phyloP scores from a whole-genome alignment of 2,888 invertebrate genomes.

The Aleiodes leptofemur region DNA sequence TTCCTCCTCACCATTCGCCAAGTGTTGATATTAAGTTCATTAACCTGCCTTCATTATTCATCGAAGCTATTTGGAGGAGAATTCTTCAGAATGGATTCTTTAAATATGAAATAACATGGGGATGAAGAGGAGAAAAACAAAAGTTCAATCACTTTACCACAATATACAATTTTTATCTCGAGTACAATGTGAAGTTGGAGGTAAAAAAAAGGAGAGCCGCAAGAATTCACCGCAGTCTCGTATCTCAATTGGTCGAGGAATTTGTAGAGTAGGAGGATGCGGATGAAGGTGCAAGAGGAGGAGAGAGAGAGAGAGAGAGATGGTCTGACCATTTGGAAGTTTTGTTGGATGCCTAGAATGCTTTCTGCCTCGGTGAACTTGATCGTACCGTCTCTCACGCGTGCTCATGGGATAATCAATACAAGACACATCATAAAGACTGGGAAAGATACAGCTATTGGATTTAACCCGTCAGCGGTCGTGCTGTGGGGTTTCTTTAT shows the following conservation, averaged over 20 bases:
- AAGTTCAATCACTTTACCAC: too few species aligned
- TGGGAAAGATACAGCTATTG: too few species aligned
- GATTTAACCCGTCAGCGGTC: too few species aligned
- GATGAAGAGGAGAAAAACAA: too few species aligned
- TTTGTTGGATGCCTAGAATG: slow-evolving; percentile 49
- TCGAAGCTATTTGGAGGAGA: too few species aligned
- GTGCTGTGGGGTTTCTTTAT: too few species aligned
- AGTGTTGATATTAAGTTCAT: background rate
- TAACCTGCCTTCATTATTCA: background rate
- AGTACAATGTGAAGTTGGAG: background rate
- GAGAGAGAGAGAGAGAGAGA: background rate
- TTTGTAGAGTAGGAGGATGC: slow-evolving; percentile 10
- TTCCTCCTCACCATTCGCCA: background rate
- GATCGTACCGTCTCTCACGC: slow-evolving; percentile 1
- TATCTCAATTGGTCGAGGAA: slow-evolving; percentile 35
- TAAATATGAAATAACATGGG: too few species aligned
- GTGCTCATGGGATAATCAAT: slow-evolving; percentile 20
- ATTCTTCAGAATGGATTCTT: too few species aligned
- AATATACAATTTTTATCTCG: background rate
- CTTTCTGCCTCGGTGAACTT: slow-evolving; percentile 38
- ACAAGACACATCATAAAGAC: background rate
- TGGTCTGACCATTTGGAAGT: slow-evolving; percentile 19
- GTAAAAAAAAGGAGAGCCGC: background rate
- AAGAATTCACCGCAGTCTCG: background rate
- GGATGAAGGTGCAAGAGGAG: background rate